These are phyloP conservation scores for Cylindroiulus punctatus DNA, from an alignment of 2,888 invertebrate species.

Conservation along the genomic window DNA sequence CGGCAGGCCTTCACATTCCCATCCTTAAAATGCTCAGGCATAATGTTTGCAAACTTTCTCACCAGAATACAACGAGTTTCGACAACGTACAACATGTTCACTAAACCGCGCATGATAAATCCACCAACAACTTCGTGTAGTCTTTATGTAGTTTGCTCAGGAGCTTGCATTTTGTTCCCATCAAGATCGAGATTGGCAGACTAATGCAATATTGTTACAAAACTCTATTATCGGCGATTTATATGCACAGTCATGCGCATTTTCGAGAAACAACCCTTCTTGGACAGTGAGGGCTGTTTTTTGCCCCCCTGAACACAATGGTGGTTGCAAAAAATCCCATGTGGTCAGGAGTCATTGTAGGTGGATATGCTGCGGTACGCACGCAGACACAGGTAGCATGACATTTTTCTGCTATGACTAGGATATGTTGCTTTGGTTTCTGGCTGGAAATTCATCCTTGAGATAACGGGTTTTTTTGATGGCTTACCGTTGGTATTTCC, in stretches of 20 bases:
- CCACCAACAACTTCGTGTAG: background rate
- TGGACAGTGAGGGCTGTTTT: background rate
- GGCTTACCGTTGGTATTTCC: background rate
- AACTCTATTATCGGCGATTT: conserved; percentile 10
- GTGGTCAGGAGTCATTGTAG: conserved; percentile 36
- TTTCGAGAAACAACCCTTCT: conserved; percentile 4
- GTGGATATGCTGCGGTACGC: conserved; percentile 36
- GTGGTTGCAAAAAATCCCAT: conserved; percentile 25
- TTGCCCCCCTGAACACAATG: conserved; percentile 1
- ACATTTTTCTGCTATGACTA: conserved; percentile 18
- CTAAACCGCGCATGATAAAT: background rate
- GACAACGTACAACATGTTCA: background rate
- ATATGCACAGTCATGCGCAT: conserved; percentile 18
- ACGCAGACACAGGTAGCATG: conserved; percentile 19
- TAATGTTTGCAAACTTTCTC: background rate
- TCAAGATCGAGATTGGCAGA: background rate
- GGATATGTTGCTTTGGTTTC: conserved; percentile 19
- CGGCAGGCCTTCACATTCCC: background rate
- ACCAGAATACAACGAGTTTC: background rate
- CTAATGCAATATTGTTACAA: background rate
- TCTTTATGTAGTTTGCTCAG: background rate
- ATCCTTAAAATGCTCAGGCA: background rate
- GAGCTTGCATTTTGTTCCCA: background rate
- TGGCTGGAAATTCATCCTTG: background rate
- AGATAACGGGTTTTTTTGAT: conserved; percentile 40